Evolutionary conservation across 2,113 vertebrate genomes (phyloP).

Genomic region (Synchiropus splendidus): DNA sequence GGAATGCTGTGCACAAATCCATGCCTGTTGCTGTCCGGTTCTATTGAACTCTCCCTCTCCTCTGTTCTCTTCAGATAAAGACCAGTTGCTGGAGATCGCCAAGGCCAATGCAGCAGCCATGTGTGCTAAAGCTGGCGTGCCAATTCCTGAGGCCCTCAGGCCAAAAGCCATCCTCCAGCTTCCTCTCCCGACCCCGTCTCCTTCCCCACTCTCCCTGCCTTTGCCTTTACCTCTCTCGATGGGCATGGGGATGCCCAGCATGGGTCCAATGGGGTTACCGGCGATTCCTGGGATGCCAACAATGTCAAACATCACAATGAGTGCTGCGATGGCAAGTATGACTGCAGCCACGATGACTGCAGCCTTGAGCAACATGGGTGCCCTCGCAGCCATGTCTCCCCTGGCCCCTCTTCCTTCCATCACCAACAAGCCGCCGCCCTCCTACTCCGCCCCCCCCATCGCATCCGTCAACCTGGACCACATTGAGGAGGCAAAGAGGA

Average conservation of each 20-base stretch:
- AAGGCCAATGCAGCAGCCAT: slow-evolving; percentile 98
- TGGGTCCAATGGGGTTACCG: slow-evolving; percentile 59
- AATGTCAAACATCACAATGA: slow-evolving; percentile 73
- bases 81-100: slow-evolving; percentile 96
- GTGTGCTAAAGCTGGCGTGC: slow-evolving; percentile 97
- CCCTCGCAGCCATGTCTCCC: slow-evolving; percentile 67
- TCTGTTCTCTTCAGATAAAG: slow-evolving; percentile 76
- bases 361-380: slow-evolving; percentile 72
- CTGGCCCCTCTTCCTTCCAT: slow-evolving; percentile 70
- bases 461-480: slow-evolving; percentile 67
- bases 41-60: not conserved
- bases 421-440: slow-evolving; percentile 69
- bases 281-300: slow-evolving; percentile 60
- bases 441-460: slow-evolving; percentile 48
- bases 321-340: slow-evolving; percentile 71
- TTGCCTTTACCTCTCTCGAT: slow-evolving; percentile 64
- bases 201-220: slow-evolving; percentile 64
- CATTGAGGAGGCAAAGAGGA: slow-evolving; percentile 79
- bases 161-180: slow-evolving; percentile 82
- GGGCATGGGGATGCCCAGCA: slow-evolving; percentile 63
- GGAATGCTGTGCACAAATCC: too few relatives aligned
- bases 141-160: slow-evolving; percentile 88
- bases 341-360: slow-evolving; percentile 73
- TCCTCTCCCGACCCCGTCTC: slow-evolving; percentile 66
- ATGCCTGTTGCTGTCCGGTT: not conserved